A percentile compares a stretch with the other conserved stretches of the same genome.
phyloP scores from a whole-genome alignment of 2,797 vertebrate genomes.

The Paramormyrops hopkinsi region DNA sequence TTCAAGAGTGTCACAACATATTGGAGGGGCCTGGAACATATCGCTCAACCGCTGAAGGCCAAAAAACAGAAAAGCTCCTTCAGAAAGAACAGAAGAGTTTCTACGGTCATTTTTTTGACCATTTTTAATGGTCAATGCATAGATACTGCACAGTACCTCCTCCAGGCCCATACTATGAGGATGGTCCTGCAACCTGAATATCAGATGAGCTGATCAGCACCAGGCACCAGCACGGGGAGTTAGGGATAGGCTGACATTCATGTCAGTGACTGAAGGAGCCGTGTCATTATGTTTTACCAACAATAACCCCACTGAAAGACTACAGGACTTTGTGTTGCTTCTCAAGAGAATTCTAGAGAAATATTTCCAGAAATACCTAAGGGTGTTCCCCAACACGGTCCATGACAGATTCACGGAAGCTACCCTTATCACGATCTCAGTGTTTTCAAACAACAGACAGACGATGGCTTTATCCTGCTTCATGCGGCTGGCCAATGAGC shows the following conservation, averaged over 20 bases:
- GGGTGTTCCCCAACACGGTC: neutral
- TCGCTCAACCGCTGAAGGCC: neutral
- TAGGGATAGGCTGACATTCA: neutral
- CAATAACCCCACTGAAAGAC: neutral
- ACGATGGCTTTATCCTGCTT: neutral
- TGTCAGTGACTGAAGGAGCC: neutral
- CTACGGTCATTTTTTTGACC: neutral
- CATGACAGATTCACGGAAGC: neutral
- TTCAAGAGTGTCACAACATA: neutral
- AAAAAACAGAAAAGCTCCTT: neutral
- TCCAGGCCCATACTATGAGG: neutral
- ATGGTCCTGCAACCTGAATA: neutral
- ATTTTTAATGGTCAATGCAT: neutral
- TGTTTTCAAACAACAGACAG: neutral
- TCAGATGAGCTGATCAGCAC: neutral
- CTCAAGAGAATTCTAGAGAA: neutral
- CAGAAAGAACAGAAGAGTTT: neutral
- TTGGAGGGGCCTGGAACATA: neutral
- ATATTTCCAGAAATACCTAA: neutral
- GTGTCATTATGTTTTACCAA: neutral
- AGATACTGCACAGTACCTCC: neutral
- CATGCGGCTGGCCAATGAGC: neutral
- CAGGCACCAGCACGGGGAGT: neutral
- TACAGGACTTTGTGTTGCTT: neutral
- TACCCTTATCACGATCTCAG: neutral